phyloP scores from a whole-genome alignment of 2,113 vertebrate genomes.

The Greenwoodochromis staneri region DNA sequence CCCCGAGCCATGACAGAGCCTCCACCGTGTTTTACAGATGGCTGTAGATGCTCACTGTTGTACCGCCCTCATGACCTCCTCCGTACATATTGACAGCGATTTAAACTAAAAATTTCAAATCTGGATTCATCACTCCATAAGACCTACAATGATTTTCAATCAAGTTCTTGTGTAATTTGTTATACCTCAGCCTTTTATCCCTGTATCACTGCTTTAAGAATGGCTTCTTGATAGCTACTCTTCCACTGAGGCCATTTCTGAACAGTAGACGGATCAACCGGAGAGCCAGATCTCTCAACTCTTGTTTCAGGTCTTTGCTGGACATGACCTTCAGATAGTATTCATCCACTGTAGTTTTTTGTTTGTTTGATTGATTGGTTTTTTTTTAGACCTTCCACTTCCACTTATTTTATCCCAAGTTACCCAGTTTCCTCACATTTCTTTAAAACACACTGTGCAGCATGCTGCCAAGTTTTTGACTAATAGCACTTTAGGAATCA shows the following conservation, averaged over 20 bases:
- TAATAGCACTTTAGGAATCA: background rate
- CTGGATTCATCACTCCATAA: background rate
- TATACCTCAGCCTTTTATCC: background rate
- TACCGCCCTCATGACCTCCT: background rate
- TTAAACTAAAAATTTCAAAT: background rate
- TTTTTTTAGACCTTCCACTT: background rate
- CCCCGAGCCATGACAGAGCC: background rate
- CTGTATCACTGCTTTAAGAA: background rate
- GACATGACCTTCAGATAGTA: background rate
- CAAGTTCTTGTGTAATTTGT: background rate
- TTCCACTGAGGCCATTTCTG: background rate
- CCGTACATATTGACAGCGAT: accelerated
- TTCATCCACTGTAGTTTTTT: background rate
- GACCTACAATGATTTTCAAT: background rate
- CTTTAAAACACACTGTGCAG: background rate
- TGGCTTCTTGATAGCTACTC: background rate
- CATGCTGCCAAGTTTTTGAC: background rate
- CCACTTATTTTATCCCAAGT: background rate
- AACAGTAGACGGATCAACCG: accelerated
- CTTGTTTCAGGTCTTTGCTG: background rate
- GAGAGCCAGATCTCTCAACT: background rate
- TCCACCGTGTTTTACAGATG: background rate
- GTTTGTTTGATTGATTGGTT: accelerated
- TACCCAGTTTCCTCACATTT: background rate
- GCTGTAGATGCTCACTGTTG: background rate